These are phyloP conservation scores for Eupithecia abbreviata DNA, from an alignment of 2,888 invertebrate species.

Conservation along the genomic window DNA sequence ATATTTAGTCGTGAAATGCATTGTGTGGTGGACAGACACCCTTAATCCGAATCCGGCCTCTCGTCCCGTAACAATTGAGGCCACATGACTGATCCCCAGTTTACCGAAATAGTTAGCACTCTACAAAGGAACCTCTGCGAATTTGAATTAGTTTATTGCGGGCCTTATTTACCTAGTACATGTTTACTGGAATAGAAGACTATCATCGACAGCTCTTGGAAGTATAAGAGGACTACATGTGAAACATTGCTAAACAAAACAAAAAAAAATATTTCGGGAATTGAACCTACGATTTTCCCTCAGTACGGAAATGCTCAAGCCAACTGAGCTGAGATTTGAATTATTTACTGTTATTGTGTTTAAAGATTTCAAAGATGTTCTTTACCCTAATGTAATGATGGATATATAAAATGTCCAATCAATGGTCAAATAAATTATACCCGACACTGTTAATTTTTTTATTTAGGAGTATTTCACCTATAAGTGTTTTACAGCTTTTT, in stretches of 20 bases:
- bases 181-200: not conserved
- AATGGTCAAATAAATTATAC: not conserved
- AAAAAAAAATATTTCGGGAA: too few species aligned
- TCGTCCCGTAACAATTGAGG: conserved; percentile 1
- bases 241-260: too few species aligned
- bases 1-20: not conserved
- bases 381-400: too few species aligned
- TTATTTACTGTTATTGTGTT: too few species aligned
- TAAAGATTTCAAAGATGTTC: too few species aligned
- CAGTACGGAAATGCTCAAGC: too few species aligned
- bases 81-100: not conserved
- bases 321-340: too few species aligned
- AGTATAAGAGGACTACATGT: too few species aligned
- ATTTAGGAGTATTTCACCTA: not conserved
- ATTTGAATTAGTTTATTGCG: conserved; percentile 1
- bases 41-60: conserved; percentile 2
- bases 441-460: not conserved
- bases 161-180: not conserved
- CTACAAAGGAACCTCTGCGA: conserved; percentile 4
- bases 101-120: conserved; percentile 12
- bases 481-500: not conserved
- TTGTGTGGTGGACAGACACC: not conserved
- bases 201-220: not conserved
- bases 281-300: too few species aligned
- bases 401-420: too few species aligned